Evolutionary conservation across 2,797 vertebrate genomes (phyloP).

Genomic region (Diplodus sargus): DNA sequence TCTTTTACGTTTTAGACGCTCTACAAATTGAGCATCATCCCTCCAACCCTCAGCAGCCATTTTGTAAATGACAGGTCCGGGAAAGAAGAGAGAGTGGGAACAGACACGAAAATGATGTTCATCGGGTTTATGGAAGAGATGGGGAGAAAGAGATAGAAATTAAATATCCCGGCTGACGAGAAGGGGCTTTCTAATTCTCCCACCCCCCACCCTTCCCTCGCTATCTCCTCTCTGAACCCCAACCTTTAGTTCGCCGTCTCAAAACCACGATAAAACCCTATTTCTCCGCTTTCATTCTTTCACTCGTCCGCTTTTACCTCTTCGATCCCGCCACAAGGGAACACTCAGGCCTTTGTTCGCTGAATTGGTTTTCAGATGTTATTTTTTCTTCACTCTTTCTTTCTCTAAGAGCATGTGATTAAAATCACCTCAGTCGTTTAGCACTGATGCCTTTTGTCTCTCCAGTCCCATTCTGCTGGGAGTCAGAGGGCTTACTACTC

Average conservation of each 20-base stretch:
- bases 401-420: conserved; percentile 75
- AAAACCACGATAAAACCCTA: conserved; percentile 76
- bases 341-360: conserved; percentile 80
- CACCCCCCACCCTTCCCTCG: conserved; percentile 10
- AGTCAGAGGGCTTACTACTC: conserved; percentile 79
- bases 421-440: conserved; percentile 78
- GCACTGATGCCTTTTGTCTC: conserved; percentile 76
- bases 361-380: conserved; percentile 84
- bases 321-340: conserved; percentile 78
- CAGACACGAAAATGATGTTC: conserved; percentile 75
- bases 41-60: conserved; percentile 70
- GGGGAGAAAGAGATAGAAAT: conserved; percentile 65
- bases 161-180: conserved; percentile 60
- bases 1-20: conserved; percentile 65
- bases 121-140: conserved; percentile 56
- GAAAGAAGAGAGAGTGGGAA: conserved; percentile 71
- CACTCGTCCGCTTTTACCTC: conserved; percentile 59
- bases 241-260: conserved; percentile 72
- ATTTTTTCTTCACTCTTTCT: conserved; percentile 75
- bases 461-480: conserved; percentile 64
- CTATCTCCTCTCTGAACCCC: conserved; percentile 54
- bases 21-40: conserved; percentile 81
- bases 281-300: conserved; percentile 73
- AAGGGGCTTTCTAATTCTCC: conserved; percentile 38
- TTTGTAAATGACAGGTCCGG: conserved; percentile 65